Base-by-base conservation (phyloP, 2,797 vertebrate genomes). In the Tachyglossus aculeatus region DNA sequence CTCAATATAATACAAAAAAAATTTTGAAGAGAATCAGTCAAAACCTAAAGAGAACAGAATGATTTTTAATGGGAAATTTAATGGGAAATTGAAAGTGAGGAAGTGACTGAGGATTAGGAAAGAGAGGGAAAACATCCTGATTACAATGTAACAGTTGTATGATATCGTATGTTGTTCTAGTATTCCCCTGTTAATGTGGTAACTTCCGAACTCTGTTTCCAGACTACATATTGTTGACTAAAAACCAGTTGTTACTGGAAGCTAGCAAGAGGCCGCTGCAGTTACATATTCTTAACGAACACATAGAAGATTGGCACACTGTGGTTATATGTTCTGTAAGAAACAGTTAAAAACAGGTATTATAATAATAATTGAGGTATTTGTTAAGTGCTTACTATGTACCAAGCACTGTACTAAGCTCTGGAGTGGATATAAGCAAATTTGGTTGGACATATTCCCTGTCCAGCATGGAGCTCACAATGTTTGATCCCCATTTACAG, bases 1-100 rank as follows among this genome's bases (percentile, higher is more conserved):
- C 83, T 82, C 83, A 81, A 85, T 80, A 72, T 39, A 25, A 62
- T 75, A 72, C 74, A 78, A 73, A 1, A 59, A 77, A 71, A 71
- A 80, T 86, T 79, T 80, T 78, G 65, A 60, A 81, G 79, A 86
- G 84, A 80, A 73, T 86, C 81, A 88, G 80, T 82, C 81, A 80
- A 80, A 89, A 91, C 86, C 75, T 86, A 88, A 88, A 84, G 84
- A 84, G 82, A 80, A 83, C 83, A 88, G 84, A 76, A 75, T 68
- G 70, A 79, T 83, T 90, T 89, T 89, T 81, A 90, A 86, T 86
- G 77, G 67, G 74, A 80, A 67, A 80, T 89, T 89, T 81, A 90
- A 86, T 86, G 77, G 67, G 74, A 80, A 67, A 80, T 88, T 89
- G 82, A 89, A 85, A 82, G 74, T 67, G 58, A 82, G 77, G 63